Evolutionary conservation across 2,888 invertebrate genomes (phyloP), one percentile per base, ranked within the genome.

Genomic region (Leptinotarsa juncta): DNA sequence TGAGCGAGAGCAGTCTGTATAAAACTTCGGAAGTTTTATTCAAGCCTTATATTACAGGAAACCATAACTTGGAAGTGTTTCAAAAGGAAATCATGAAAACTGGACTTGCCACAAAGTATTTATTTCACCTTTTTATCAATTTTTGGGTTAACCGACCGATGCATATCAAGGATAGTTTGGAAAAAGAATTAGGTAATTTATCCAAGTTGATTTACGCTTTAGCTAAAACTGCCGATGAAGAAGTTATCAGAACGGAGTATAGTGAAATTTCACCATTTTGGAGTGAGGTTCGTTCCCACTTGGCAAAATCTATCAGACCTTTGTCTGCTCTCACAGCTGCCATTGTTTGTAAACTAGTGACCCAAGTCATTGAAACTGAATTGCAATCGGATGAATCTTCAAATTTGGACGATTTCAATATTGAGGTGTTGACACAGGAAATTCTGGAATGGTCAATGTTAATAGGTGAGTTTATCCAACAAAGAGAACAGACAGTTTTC

Each of bases 391-490:
- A 76, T 70, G 82, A 84, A 57, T 81, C 84, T 15, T 79, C 79
- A 26, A 82, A 82, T 73, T 73, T 83, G 84, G 86, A 88, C 84
- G 88, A 85, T 75, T 82, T 84, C 49, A 82, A 81, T 78, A 84
- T 86, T 65, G 93, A 90, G 67, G 88, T 91, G 62, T 92, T 97
- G 70, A 94, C 96, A 2, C 92, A 94, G 80, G 97, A 97, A 85
- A 92, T 93, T 82, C 94, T 96, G 60, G 93, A 94, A 84, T 97
- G 97, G 95, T 94, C 94, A 18, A 89, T 96, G 67, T 89, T 97
- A 1, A 94, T 96, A 57, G 95, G 95, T 71, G 74, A 73, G 57
- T 42, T 10, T 12, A 7, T 42, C 42, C 7, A 42, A 10, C 42
- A 42, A 42, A 12, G 42, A 42, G 10, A 42, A 42, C 42, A 42